These are phyloP conservation scores for Nasonia oneida DNA, from an alignment of 2,888 invertebrate genomes.

Conservation along the genomic window DNA sequence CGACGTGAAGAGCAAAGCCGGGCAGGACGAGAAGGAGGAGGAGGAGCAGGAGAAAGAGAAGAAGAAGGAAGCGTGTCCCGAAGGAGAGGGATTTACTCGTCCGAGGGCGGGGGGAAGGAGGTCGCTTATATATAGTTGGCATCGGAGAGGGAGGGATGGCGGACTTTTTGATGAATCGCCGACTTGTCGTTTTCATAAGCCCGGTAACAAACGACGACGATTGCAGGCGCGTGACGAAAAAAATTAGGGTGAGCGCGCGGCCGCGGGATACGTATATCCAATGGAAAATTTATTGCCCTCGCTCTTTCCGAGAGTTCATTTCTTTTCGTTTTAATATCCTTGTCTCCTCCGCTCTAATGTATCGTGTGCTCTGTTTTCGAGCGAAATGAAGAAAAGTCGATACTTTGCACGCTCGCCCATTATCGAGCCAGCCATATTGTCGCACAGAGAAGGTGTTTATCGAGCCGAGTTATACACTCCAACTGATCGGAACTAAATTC, in stretches of 20 bases:
- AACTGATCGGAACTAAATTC: conserved; percentile 26
- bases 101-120: background rate
- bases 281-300: conserved; percentile 40
- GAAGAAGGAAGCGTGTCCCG: background rate
- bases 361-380: background rate
- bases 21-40: background rate
- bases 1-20: background rate
- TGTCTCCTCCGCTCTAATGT: background rate
- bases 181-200: conserved; percentile 39
- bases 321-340: background rate
- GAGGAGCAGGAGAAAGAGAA: background rate
- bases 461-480: conserved; percentile 6
- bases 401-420: background rate
- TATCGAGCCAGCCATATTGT: background rate
- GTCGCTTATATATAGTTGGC: background rate
- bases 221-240: conserved; percentile 38
- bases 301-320: background rate
- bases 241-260: background rate
- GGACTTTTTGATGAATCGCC: conserved; percentile 44
- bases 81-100: background rate
- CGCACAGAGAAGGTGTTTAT: background rate
- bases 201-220: conserved; percentile 44
- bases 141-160: background rate
- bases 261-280: background rate
- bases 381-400: background rate